phyloP scores from a whole-genome alignment of 2,888 invertebrate species.

The Gryllus longicercus region DNA sequence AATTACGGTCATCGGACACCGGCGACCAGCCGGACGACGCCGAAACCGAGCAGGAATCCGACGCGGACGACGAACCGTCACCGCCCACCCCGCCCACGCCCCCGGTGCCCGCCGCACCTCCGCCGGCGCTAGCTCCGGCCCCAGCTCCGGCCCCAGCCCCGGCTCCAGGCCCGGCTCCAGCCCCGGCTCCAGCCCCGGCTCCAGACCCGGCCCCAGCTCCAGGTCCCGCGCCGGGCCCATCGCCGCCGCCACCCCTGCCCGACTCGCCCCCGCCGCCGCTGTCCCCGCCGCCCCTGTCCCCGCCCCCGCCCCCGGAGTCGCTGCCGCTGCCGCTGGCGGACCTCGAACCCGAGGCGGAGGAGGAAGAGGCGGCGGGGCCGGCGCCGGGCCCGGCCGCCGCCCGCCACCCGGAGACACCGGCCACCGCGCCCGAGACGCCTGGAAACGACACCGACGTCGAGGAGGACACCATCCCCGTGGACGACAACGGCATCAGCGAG shows the following conservation, averaged over 20 bases:
- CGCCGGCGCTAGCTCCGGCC: not conserved
- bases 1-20: conserved; percentile 55
- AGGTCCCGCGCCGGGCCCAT: not conserved
- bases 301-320: not conserved
- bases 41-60: conserved; percentile 3
- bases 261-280: not conserved
- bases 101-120: not conserved
- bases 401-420: not conserved
- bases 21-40: not conserved
- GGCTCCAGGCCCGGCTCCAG: not conserved
- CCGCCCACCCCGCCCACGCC: not conserved
- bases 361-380: not conserved
- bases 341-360: not conserved
- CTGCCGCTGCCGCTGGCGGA: not conserved
- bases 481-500: conserved; percentile 35
- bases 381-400: not conserved
- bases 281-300: not conserved
- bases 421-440: conserved; percentile 45
- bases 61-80: not conserved
- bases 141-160: not conserved
- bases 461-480: conserved; percentile 56
- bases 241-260: not conserved
- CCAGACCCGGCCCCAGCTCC: not conserved
- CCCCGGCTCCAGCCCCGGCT: not conserved
- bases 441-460: conserved; percentile 87